Percentiles rank a stretch among this genome's conserved stretches.
Evolutionary conservation across 2,888 invertebrate genomes (phyloP).

Genomic region (Hofmannophila pseudospretella): DNA sequence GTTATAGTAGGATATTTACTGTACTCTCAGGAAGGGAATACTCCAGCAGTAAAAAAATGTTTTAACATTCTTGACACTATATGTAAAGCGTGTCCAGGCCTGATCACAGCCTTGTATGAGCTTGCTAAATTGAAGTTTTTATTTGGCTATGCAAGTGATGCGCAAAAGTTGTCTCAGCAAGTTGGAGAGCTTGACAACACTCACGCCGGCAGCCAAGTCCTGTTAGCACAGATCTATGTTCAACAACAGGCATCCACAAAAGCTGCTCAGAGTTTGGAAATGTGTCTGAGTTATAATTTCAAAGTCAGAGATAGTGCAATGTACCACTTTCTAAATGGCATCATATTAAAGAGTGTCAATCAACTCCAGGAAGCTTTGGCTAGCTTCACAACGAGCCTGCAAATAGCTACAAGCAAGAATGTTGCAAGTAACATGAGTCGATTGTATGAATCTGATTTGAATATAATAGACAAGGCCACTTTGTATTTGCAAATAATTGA

Average conservation of each 20-base stretch:
- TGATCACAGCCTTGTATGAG: slow-evolving; percentile 81
- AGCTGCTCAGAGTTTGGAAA: slow-evolving; percentile 92
- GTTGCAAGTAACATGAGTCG: slow-evolving; percentile 36
- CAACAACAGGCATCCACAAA: slow-evolving; percentile 83
- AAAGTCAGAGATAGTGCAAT: slow-evolving; percentile 93
- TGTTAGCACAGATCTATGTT: slow-evolving; percentile 91
- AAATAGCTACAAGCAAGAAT: slow-evolving; percentile 74
- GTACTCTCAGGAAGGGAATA: slow-evolving; percentile 65
- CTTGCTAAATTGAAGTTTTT: slow-evolving; percentile 89
- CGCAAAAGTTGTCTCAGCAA: slow-evolving; percentile 83
- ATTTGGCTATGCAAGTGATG: slow-evolving; percentile 85
- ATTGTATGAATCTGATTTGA: slow-evolving; percentile 65
- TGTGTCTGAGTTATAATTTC: slow-evolving; percentile 94
- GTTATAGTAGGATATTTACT: slow-evolving; percentile 63
- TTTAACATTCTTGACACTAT: slow-evolving; percentile 84
- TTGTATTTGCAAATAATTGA: slow-evolving; percentile 92
- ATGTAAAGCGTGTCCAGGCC: slow-evolving; percentile 89
- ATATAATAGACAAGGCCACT: slow-evolving; percentile 87
- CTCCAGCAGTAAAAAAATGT: slow-evolving; percentile 72
- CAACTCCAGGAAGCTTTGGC: slow-evolving; percentile 84
- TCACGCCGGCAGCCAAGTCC: slow-evolving; percentile 88
- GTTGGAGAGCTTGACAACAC: slow-evolving; percentile 88
- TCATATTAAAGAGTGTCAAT: slow-evolving; percentile 86
- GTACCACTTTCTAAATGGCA: slow-evolving; percentile 91
- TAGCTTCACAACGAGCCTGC: slow-evolving; percentile 86